These are phyloP conservation scores for Lordiphosa collinella DNA, from an alignment of 1,140 invertebrate species.

Conservation along the genomic window DNA sequence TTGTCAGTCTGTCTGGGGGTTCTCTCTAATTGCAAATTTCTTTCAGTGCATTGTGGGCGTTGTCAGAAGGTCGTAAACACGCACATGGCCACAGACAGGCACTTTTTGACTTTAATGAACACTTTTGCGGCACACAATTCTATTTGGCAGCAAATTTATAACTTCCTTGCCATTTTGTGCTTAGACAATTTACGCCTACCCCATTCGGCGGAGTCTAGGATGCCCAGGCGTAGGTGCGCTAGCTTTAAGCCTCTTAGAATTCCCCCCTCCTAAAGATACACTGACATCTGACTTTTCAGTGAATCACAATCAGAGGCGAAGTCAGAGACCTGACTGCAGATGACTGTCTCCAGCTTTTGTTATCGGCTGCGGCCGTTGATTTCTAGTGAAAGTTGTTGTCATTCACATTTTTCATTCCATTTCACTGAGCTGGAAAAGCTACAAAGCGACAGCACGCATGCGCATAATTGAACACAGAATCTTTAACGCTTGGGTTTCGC, in stretches of 20 bases:
- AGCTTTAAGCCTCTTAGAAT: slow-evolving; percentile 59
- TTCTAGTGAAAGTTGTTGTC: slow-evolving; percentile 70
- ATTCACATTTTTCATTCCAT: slow-evolving; percentile 61
- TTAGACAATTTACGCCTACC: slow-evolving; percentile 72
- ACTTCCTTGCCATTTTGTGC: slow-evolving; percentile 66
- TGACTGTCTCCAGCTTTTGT: slow-evolving; percentile 38
- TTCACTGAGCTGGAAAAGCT: slow-evolving; percentile 51
- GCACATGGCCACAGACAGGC: slow-evolving; percentile 15
- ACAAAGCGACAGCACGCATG: slow-evolving; percentile 43
- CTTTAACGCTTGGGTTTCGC: slow-evolving; percentile 51
- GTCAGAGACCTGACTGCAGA: not conserved
- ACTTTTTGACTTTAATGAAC: slow-evolving; percentile 63
- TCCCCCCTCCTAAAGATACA: not conserved
- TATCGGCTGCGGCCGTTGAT: slow-evolving; percentile 33
- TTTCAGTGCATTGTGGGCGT: slow-evolving; percentile 67
- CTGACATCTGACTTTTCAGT: not conserved
- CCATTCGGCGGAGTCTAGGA: slow-evolving; percentile 29
- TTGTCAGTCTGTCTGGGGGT: slow-evolving; percentile 4
- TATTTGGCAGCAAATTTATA: slow-evolving; percentile 74
- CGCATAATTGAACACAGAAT: slow-evolving; percentile 46
- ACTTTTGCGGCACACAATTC: slow-evolving; percentile 57
- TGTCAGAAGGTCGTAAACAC: slow-evolving; percentile 66
- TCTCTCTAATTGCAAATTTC: slow-evolving; percentile 48
- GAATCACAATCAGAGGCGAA: slow-evolving; percentile 24
- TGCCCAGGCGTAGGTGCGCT: slow-evolving; percentile 17